Base-by-base conservation (phyloP, 2,888 invertebrate species). In the Ecdyonurus torrentis region DNA sequence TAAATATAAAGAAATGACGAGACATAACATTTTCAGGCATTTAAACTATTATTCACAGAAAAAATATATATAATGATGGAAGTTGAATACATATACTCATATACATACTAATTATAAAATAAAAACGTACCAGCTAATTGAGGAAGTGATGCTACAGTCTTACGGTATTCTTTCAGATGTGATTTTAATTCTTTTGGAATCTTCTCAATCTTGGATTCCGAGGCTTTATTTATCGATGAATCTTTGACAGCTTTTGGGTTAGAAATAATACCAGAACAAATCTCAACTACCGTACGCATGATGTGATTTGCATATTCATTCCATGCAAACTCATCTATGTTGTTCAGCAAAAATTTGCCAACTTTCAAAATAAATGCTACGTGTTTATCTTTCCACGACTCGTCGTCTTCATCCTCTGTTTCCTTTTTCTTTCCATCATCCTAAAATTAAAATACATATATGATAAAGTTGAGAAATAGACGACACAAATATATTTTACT, bases 281-380 rank as follows among this genome's bases (percentile, higher is more conserved):
- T 83, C 71, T 83, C 81, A n/a, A 90, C 72, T 1, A 83, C 83
- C 10, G 86, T 83, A 61, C 91, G 79, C 66, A 91, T 76, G 2
- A 91, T 82, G 69, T 88, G 86, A 74, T 85, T 90, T 0, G 86
- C 89, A 67, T 86, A 89, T 0, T 77, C 76, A 71, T 91, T 88
- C 82, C 84, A 85, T 0, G 89, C 80, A 70, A 87, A 91, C 70
- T 91, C 91, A 72, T 91, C 91, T 64, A 90, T 76, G 76, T 92
- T 92, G 72, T 92, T 92, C 0, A 90, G 73, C 23, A 86, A 77
- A 73, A 87, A 92, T 75, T 83, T 87, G 64, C 85, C 81, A 2
- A 87, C 76, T 73, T 86, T 89, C 18, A 86, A 66, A 1, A 86
- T 81, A 71, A 87, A 87, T 5, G 55, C n/a, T 5, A 5, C n/a